Evolutionary conservation across 2,797 vertebrate genomes (phyloP).

Genomic region (Megalops cyprinoides): DNA sequence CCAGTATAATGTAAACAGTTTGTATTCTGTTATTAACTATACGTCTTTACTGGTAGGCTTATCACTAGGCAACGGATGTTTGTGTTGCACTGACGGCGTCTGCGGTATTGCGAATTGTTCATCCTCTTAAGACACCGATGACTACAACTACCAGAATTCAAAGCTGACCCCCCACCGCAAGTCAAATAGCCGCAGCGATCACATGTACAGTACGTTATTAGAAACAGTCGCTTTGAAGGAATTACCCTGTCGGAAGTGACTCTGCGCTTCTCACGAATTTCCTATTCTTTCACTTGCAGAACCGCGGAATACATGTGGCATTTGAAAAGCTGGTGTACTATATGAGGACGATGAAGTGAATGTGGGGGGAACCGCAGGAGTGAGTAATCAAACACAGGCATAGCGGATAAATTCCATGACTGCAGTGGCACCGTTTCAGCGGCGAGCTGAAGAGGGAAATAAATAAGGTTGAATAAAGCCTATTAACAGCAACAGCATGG

Average conservation of each 20-base stretch:
- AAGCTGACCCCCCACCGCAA: slow-evolving; percentile 27
- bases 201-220: slow-evolving; percentile 59
- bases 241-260: slow-evolving; percentile 38
- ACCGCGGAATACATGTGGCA: slow-evolving; percentile 39
- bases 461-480: slow-evolving; percentile 46
- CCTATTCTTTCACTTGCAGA: slow-evolving; percentile 52
- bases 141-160: slow-evolving; percentile 71
- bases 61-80: neutral
- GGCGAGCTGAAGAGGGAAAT: slow-evolving; percentile 49
- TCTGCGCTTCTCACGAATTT: slow-evolving; percentile 42
- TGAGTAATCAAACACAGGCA: slow-evolving; percentile 50
- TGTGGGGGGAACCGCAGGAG: slow-evolving; percentile 48
- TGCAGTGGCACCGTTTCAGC: slow-evolving; percentile 41
- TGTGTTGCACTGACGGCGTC: neutral
- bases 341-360: slow-evolving; percentile 41
- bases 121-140: neutral
- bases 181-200: slow-evolving; percentile 43
- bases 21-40: too few species aligned
- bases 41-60: neutral
- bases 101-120: neutral
- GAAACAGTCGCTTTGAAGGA: slow-evolving; percentile 67
- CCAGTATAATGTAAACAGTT: neutral
- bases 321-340: slow-evolving; percentile 42
- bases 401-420: slow-evolving; percentile 47
- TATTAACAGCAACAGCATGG: slow-evolving; percentile 38